Evolutionary conservation across 2,797 vertebrate genomes (phyloP).

Genomic region (Danio jaintianensis): DNA sequence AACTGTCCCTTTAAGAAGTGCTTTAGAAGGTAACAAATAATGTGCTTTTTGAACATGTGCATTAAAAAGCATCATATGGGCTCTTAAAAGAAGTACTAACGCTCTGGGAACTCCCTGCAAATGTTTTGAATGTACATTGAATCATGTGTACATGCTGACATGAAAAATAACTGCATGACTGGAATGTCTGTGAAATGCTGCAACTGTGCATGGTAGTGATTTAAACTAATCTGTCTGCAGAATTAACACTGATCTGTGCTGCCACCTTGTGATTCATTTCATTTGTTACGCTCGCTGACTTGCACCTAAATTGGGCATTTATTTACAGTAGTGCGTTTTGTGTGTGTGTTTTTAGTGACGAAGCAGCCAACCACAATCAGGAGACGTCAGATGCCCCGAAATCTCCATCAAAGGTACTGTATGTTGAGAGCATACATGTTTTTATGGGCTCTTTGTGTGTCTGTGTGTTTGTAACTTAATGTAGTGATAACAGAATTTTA

Average conservation of each 20-base stretch:
- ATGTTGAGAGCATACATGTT: neutral
- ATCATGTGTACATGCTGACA: constrained; percentile 16
- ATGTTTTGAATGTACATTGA: neutral
- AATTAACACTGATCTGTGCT: constrained; percentile 5
- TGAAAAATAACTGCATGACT: neutral
- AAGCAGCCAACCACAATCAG: constrained; percentile 69
- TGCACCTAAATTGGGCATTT: neutral
- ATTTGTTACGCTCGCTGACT: neutral
- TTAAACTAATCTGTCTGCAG: constrained; percentile 25
- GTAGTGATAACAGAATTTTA: too few species aligned
- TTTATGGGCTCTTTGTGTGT: neutral
- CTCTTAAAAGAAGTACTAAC: neutral
- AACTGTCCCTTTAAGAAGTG: too few species aligned
- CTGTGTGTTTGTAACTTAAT: neutral
- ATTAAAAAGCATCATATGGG: too few species aligned
- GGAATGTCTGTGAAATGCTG: constrained; percentile 3
- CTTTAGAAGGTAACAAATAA: too few species aligned
- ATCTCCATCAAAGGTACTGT: constrained; percentile 83
- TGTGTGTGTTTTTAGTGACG: constrained; percentile 45
- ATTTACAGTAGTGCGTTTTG: constrained; percentile 15
- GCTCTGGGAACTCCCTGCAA: neutral
- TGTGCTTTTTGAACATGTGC: too few species aligned
- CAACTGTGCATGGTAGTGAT: constrained; percentile 1
- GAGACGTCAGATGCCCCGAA: constrained; percentile 75
- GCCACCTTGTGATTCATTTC: constrained; percentile 22